Base-by-base conservation (phyloP, 2,797 vertebrate species). In the Sebastes trivittatus region DNA sequence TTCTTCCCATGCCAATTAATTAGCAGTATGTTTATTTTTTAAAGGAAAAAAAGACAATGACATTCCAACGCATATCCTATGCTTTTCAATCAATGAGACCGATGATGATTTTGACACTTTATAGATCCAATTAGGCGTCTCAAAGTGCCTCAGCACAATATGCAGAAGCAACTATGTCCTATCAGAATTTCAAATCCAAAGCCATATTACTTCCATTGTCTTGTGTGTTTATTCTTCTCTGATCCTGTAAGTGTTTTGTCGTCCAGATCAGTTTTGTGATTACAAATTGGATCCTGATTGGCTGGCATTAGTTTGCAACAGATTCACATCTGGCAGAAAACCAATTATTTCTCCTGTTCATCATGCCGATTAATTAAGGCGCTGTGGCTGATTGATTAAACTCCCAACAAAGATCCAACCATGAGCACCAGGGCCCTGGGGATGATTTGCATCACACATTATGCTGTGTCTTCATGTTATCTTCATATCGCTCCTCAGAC, bases 311-410 rank as follows among this genome's bases (percentile, higher is more conserved):
- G 84, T 89, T 93, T 87, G 87, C 78, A 80, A 85, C 86, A 75
- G 88, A 92, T 93, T 88, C 90, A 88, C 92, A 91, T 94, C 92
- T 93, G 91, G 89, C 88, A 91, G 89, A 92, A 94, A 92, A 90
- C 83, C 89, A 94, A 94, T 95, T 93, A 94, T 93, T 91, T 90
- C 92, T 93, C 81, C 91, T 89, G 91, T 93, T 94, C 88, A 91
- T 93, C 88, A 91, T 86, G 84, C 79, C 82, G 90, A 90, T 93
- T 93, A 93, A 95, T 94, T 94, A 94, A 93, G 87, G 84, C 69
- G 27, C 89, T 42, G 90, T 79, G 88, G 88, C 89, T 90, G 91
- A 94, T 93, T 94, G 93, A 94, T 94, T 94, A 92, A 90, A 92
- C 84, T 86, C 89, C 82, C 87, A 77, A 90, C 88, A 88, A 92